These are phyloP conservation scores for Caenorhabditis japonica DNA, from an alignment of 2,888 invertebrate genomes.

Conservation along the genomic window DNA sequence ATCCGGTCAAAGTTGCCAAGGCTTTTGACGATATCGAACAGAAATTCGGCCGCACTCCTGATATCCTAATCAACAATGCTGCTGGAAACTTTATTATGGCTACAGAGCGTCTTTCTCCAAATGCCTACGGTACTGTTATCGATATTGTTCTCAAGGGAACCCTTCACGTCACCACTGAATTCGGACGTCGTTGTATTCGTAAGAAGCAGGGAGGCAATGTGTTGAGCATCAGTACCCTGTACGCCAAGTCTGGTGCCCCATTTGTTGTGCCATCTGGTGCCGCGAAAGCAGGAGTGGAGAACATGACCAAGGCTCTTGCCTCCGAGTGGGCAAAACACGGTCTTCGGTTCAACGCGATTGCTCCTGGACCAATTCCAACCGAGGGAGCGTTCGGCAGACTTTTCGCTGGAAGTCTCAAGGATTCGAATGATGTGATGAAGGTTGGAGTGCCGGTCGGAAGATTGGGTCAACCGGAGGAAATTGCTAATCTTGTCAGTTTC, in stretches of 20 bases:
- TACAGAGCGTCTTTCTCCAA: slow-evolving; percentile 80
- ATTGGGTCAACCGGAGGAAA: slow-evolving; percentile 79
- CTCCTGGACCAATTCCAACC: slow-evolving; percentile 80
- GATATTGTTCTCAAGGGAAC: slow-evolving; percentile 77
- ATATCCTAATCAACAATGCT: slow-evolving; percentile 81
- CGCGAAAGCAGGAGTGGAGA: slow-evolving; percentile 81
- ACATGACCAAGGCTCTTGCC: slow-evolving; percentile 79
- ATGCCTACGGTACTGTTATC: slow-evolving; percentile 78
- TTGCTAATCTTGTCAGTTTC: slow-evolving; percentile 80
- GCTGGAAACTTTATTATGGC: slow-evolving; percentile 81
- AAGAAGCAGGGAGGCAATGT: slow-evolving; percentile 61
- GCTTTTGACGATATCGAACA: slow-evolving; percentile 79
- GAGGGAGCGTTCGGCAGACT: slow-evolving; percentile 72
- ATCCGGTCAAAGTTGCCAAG: slow-evolving; percentile 78
- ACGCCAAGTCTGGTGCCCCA: slow-evolving; percentile 79
- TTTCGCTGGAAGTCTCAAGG: slow-evolving; percentile 33
- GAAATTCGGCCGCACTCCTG: slow-evolving; percentile 78
- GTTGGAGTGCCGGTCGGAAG: slow-evolving; percentile 58
- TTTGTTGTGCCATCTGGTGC: slow-evolving; percentile 80
- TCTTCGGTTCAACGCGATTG: slow-evolving; percentile 80
- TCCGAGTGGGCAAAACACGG: slow-evolving; percentile 81
- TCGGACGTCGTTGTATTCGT: slow-evolving; percentile 80
- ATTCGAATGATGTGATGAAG: slow-evolving; percentile 28
- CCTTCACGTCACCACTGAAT: slow-evolving; percentile 80
- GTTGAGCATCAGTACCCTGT: slow-evolving; percentile 47